These are phyloP conservation scores for Polyploca ridens DNA, from an alignment of 2,888 invertebrate genomes.

Conservation along the genomic window DNA sequence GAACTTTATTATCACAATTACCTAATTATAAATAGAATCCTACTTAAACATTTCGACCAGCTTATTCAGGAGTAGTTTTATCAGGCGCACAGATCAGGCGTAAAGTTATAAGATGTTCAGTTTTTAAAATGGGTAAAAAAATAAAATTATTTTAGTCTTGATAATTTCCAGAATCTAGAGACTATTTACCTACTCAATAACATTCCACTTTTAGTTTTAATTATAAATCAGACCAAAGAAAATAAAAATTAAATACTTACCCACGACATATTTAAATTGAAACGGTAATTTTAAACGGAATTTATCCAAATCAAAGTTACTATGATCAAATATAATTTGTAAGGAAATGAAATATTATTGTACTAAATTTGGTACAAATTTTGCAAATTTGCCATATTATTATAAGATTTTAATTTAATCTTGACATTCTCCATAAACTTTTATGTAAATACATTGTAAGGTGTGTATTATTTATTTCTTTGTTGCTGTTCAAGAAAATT, in stretches of 20 bases:
- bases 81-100: too few species aligned
- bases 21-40: not conserved
- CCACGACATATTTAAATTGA: not conserved
- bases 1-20: not conserved
- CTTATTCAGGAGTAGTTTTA: not conserved
- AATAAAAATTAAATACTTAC: too few species aligned
- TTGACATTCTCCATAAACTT: conserved; percentile 6
- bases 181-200: not conserved
- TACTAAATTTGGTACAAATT: not conserved
- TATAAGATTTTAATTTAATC: not conserved
- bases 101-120: too few species aligned
- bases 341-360: not conserved
- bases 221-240: not conserved
- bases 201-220: not conserved
- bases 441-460: conserved; percentile 15
- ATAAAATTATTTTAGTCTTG: not conserved
- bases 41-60: not conserved
- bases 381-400: conserved; percentile 1
- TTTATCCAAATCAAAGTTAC: not conserved
- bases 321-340: not conserved
- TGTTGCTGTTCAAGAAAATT: conserved; percentile 9
- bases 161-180: not conserved
- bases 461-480: conserved; percentile 14
- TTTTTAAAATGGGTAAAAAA: too few species aligned
- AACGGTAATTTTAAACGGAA: not conserved